Conservation (phyloP, 2,113 vertebrate species). For the Hippopotamus amphibius region DNA sequence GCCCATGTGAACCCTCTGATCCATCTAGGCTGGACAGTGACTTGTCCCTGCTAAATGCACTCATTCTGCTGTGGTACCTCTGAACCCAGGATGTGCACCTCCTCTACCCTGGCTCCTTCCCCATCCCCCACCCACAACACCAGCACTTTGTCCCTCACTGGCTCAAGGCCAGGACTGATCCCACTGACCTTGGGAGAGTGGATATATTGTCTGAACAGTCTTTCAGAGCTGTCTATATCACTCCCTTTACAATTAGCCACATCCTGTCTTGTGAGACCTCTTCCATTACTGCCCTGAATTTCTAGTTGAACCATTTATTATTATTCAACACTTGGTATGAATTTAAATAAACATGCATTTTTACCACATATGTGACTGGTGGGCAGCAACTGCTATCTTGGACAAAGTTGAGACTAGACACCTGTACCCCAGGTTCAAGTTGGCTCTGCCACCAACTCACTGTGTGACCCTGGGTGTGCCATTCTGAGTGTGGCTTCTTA, state of each 20-base stretch:
- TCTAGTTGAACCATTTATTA: slow-evolving; percentile 11
- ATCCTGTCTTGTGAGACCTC: neutral
- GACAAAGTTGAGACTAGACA: neutral
- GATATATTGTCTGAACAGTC: neutral
- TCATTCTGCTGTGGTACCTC: neutral
- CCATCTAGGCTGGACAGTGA: neutral
- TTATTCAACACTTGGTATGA: neutral
- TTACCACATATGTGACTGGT: neutral
- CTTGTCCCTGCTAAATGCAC: neutral
- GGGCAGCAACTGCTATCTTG: neutral
- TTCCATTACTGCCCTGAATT: neutral
- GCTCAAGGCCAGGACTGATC: neutral
- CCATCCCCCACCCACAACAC: neutral
- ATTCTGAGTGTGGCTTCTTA: neutral
- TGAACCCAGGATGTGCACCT: neutral
- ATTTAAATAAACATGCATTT: neutral
- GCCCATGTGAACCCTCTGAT: neutral
- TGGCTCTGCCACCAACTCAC: neutral
- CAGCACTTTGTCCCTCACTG: neutral
- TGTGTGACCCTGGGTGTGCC: neutral
- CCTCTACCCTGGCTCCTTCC: neutral
- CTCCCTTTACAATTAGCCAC: neutral
- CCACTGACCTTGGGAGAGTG: neutral
- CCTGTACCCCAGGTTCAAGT: neutral
- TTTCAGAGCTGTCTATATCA: neutral